A percentile compares a stretch with the other conserved stretches of the same genome.
phyloP scores from a whole-genome alignment of 2,113 vertebrate species.

The Heterotilapia buettikoferi region DNA sequence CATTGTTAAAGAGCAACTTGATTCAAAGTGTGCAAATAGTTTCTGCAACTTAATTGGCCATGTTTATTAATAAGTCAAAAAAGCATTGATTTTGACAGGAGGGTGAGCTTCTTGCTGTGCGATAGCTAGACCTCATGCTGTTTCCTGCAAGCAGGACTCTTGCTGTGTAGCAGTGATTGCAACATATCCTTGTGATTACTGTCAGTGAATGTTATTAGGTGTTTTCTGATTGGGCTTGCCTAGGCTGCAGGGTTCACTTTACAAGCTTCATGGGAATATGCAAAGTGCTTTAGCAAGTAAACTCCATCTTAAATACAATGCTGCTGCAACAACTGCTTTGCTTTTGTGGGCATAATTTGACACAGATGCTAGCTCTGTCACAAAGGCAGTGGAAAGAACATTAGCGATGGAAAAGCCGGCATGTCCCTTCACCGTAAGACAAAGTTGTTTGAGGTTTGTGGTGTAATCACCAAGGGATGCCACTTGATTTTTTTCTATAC shows the following conservation, averaged over 20 bases:
- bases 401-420: conserved; percentile 59
- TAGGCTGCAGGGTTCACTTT: conserved; percentile 54
- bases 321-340: conserved; percentile 23
- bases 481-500: conserved; percentile 24
- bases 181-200: conserved; percentile 72
- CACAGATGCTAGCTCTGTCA: conserved; percentile 62
- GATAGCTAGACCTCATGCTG: conserved; percentile 55
- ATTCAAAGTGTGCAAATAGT: conserved; percentile 57
- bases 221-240: conserved; percentile 61
- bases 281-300: conserved; percentile 55
- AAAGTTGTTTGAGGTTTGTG: conserved; percentile 60
- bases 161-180: conserved; percentile 71
- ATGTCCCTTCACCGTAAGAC: conserved; percentile 52
- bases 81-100: conserved; percentile 65
- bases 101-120: conserved; percentile 49
- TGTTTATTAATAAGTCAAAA: conserved; percentile 70
- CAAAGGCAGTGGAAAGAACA: conserved; percentile 55
- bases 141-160: conserved; percentile 58
- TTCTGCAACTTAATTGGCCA: conserved; percentile 58
- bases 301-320: conserved; percentile 47
- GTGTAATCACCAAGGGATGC: conserved; percentile 42
- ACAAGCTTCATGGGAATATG: conserved; percentile 62
- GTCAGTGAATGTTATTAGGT: conserved; percentile 65
- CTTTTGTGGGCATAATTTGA: conserved; percentile 60
- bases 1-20: conserved; percentile 14